Conservation (phyloP, 2,888 invertebrate genomes). For the Podotricha telesiphe region DNA sequence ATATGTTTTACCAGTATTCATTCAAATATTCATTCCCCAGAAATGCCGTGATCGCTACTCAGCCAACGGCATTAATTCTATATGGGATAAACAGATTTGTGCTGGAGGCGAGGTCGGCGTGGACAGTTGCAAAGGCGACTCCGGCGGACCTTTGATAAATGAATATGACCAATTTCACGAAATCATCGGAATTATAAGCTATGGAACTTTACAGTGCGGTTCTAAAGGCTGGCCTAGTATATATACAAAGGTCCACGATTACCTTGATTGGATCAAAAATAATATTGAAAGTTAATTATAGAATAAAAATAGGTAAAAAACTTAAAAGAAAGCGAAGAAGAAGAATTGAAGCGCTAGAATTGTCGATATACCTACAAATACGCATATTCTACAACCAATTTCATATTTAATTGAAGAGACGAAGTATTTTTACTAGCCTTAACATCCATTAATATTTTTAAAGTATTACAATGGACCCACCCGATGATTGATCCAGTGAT, state of each 20-base stretch:
- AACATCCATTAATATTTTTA: too few relatives aligned
- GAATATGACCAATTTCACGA: slow-evolving; percentile 54
- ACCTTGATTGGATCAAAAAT: slow-evolving; percentile 82
- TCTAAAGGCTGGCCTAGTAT: slow-evolving; percentile 84
- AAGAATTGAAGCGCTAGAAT: too few relatives aligned
- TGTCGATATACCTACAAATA: too few relatives aligned
- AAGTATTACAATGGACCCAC: too few relatives aligned
- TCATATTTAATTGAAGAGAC: too few relatives aligned
- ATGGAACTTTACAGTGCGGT: slow-evolving; percentile 84
- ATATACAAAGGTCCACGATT: slow-evolving; percentile 85
- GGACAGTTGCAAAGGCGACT: slow-evolving; percentile 86
- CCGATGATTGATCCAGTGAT: background rate
- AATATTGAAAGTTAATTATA: slow-evolving; percentile 7
- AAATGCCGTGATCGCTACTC: slow-evolving; percentile 32
- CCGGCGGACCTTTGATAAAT: slow-evolving; percentile 86
- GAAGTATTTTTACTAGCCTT: too few relatives aligned
- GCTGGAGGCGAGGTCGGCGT: slow-evolving; percentile 82
- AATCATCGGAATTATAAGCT: slow-evolving; percentile 83
- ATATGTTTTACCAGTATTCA: too few relatives aligned
- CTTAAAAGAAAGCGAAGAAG: too few relatives aligned
- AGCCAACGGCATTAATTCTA: slow-evolving; percentile 8
- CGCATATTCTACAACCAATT: too few relatives aligned
- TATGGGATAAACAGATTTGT: slow-evolving; percentile 72
- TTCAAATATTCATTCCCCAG: slow-evolving; percentile 36
- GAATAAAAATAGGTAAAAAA: background rate